Conservation (phyloP, 2,797 vertebrate genomes). For the Urophycis tenuis region DNA sequence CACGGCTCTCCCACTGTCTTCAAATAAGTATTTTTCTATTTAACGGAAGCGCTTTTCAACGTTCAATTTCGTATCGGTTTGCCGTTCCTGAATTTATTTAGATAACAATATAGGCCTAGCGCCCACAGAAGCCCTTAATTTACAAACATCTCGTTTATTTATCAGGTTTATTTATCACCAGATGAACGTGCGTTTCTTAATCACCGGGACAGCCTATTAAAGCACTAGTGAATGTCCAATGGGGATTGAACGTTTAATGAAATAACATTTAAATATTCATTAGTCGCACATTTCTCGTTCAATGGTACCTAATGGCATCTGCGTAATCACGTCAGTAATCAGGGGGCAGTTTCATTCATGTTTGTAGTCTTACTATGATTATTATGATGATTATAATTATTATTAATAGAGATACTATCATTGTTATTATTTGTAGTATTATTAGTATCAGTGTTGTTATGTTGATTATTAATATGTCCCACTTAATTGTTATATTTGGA, state of each 20-base stretch:
- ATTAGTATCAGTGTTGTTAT: too few species aligned
- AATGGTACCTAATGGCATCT: not conserved
- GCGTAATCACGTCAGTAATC: not conserved
- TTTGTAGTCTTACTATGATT: not conserved
- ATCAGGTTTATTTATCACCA: not conserved
- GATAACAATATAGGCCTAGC: not conserved
- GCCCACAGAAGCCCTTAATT: not conserved
- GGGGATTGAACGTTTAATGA: not conserved
- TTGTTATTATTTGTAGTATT: not conserved
- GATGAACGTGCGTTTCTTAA: not conserved
- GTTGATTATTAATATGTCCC: too few species aligned
- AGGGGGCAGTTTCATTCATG: not conserved
- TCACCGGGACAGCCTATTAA: not conserved
- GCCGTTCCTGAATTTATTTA: not conserved
- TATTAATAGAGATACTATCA: not conserved
- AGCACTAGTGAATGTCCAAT: not conserved
- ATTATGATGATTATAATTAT: not conserved
- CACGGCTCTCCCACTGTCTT: not conserved
- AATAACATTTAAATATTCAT: not conserved
- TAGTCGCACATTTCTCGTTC: not conserved
- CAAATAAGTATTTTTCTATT: not conserved
- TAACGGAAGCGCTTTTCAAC: not conserved
- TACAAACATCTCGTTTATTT: not conserved
- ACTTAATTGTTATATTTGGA: not conserved
- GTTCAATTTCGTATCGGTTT: not conserved